phyloP scores from a whole-genome alignment of 30 jellyfish, hydroid and myxozoan genomes.

The Pelagia noctiluca region DNA sequence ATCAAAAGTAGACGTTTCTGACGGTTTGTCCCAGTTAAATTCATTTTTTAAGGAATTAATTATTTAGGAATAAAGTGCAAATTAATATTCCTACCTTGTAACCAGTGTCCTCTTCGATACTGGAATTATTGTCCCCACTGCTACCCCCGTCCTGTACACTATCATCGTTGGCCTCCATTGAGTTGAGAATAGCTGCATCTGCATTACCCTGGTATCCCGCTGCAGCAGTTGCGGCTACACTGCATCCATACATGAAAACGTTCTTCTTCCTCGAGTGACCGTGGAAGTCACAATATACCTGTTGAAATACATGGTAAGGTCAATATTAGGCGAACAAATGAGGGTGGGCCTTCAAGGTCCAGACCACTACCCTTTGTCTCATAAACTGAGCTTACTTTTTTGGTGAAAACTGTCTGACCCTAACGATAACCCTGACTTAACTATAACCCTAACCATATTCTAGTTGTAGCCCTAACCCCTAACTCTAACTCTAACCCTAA shows the following conservation, averaged over 20 bases:
- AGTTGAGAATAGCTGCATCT: conserved; percentile 37
- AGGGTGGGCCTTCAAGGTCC: no score
- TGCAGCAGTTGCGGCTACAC: conserved; percentile 65
- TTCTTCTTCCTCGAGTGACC: conserved; percentile 97
- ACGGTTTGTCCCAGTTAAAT: no score
- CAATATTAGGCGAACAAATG: not conserved
- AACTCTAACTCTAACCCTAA: no score
- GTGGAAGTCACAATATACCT: conserved; percentile 94
- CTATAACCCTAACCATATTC: no score
- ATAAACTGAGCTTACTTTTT: no score
- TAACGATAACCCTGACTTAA: no score
- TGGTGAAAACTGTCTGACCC: no score
- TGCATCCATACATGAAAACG: conserved; percentile 95
- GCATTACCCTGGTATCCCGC: conserved; percentile 70
- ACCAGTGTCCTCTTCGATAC: conserved; percentile 63
- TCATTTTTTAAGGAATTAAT: no score
- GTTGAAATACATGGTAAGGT: not conserved
- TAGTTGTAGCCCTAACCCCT: no score
- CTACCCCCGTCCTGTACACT: conserved; percentile 30
- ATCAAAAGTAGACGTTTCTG: no score
- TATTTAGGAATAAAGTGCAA: no score
- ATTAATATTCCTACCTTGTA: conserved; percentile 59
- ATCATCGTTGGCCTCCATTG: conserved; percentile 27
- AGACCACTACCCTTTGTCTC: no score
- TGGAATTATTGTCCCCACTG: conserved; percentile 12